Percentiles rank a stretch among this genome's conserved stretches.
Evolutionary conservation across 2,888 invertebrate species (phyloP).

Genomic region (Lochmaea capreae): DNA sequence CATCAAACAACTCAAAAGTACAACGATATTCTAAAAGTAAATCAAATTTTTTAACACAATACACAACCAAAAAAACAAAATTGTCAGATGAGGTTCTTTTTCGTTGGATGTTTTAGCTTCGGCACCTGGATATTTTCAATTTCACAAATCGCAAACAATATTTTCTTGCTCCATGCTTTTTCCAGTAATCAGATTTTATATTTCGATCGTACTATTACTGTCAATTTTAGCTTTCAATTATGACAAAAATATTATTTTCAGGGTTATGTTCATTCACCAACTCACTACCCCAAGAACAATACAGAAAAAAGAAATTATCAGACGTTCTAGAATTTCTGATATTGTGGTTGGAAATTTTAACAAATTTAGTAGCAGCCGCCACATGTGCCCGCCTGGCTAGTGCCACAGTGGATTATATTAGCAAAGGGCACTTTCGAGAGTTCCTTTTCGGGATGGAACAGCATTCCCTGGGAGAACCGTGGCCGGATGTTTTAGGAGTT

Average conservation of each 20-base stretch:
- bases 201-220: too few species aligned
- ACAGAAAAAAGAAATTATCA: slow-evolving; percentile 64
- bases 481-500: slow-evolving; percentile 74
- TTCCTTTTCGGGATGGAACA: slow-evolving; percentile 73
- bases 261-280: slow-evolving; percentile 56
- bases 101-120: too few species aligned
- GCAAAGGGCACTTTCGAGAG: slow-evolving; percentile 70
- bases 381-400: slow-evolving; percentile 73
- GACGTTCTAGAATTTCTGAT: slow-evolving; percentile 71
- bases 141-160: too few species aligned
- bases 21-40: too few species aligned
- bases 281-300: slow-evolving; percentile 50
- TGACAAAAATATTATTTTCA: slow-evolving; percentile 30
- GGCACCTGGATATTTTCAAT: too few species aligned
- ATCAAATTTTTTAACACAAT: too few species aligned
- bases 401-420: slow-evolving; percentile 74
- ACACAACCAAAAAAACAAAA: too few species aligned
- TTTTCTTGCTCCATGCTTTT: too few species aligned
- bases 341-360: slow-evolving; percentile 72
- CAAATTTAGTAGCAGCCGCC: slow-evolving; percentile 71
- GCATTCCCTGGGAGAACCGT: slow-evolving; percentile 71
- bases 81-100: too few species aligned
- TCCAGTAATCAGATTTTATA: too few species aligned
- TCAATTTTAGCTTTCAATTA: too few species aligned
- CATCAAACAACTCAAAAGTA: too few species aligned